Evolutionary conservation across 2,888 invertebrate species (phyloP), one percentile per base, ranked within the genome.

Genomic region (Tubulanus polymorphus): DNA sequence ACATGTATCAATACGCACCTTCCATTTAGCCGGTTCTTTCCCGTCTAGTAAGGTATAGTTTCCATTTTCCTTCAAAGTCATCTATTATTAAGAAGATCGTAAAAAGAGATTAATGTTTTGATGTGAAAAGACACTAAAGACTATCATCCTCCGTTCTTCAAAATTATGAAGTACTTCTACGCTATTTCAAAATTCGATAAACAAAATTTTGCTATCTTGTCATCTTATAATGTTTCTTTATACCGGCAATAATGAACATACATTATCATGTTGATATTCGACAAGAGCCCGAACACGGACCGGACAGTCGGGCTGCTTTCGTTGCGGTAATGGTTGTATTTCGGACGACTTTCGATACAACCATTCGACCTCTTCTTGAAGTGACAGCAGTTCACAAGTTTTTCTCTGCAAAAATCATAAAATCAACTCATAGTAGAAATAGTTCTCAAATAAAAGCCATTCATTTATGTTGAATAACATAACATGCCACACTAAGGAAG

Each of bases 11-110:
- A n/a, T n/a, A 61, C 65, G 54, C 61, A 73, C 73, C 68, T 69
- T 67, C 76, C 76, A 76, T 26, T 62, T 66, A 30, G 72, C 71
- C 5, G 66, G 51, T 49, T 76, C 74, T 2, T 68, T 66, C 50
- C 73, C 73, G 55, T 75, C 73, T 20, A 73, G 32, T 18, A 76
- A 60, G 1, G 66, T 64, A 48, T 68, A 69, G 3, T 63, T 60
- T 20, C 73, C 71, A 27, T 70, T 70, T 48, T 67, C 67, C 28
- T 61, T 56, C 29, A 75, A 57, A 3, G 60, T 60, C 8, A 73
- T 63, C 75, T 75, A 59, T 23, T 54, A 61, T 54, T 29, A 37
- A 45, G 51, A 46, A 53, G 29, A n/a, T 29, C 6, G 3, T n/a
- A n/a, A n/a, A n/a, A n/a, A n/a, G n/a, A n/a, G n/a, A n/a, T n/a